Evolutionary conservation across 2,797 vertebrate genomes (phyloP).

Genomic region (Heterohyrax brucei): DNA sequence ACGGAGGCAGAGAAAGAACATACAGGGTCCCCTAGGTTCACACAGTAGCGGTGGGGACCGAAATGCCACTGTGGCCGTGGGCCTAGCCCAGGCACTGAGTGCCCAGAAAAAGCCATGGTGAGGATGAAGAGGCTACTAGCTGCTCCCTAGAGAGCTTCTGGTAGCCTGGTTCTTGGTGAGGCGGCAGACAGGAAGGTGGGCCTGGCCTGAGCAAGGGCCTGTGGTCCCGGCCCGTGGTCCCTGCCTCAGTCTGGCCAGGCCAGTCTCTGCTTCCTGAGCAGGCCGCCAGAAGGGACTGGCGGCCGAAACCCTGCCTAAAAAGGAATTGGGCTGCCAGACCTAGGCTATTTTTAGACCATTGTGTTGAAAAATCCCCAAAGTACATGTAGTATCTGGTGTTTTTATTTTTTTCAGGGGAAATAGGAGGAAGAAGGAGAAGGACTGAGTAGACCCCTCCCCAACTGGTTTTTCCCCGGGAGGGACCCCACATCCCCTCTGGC

Average conservation of each 20-base stretch:
- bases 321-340: conserved; percentile 59
- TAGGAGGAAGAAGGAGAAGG: neutral
- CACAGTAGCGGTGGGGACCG: neutral
- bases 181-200: neutral
- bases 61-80: neutral
- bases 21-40: rapidly evolving
- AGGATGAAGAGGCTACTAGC: neutral
- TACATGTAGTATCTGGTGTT: conserved; percentile 54
- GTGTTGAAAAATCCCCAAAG: conserved; percentile 81
- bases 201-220: neutral
- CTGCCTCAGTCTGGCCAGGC: neutral
- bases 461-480: neutral
- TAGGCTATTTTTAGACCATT: conserved; percentile 83
- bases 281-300: neutral
- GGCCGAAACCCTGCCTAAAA: conserved; percentile 81
- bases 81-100: neutral
- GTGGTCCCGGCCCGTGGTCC: neutral
- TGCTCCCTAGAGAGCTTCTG: rapidly evolving
- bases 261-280: conserved; percentile 65
- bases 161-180: neutral
- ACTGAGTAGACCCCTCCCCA: neutral
- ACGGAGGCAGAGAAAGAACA: neutral
- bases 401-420: neutral
- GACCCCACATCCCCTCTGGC: neutral
- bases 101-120: neutral